These are phyloP conservation scores for Apistogramma diplotaenia DNA, from an alignment of 2,113 vertebrate genomes.

Conservation along the genomic window DNA sequence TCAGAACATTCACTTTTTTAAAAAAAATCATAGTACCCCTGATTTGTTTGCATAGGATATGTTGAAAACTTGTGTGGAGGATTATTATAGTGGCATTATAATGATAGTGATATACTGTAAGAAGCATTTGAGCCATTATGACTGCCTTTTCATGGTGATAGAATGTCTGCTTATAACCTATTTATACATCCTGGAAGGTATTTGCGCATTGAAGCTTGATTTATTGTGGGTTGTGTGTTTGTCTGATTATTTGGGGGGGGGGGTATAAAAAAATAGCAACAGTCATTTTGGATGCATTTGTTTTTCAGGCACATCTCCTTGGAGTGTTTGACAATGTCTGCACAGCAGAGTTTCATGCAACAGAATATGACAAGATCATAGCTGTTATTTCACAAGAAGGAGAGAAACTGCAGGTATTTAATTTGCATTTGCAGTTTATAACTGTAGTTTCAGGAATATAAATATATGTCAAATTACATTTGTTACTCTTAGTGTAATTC, in stretches of 20 bases:
- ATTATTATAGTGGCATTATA: no score
- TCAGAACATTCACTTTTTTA: constrained; percentile 43
- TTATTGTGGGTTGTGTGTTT: not conserved
- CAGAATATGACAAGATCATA: constrained; percentile 84
- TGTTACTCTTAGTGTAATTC: not conserved
- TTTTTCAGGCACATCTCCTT: constrained; percentile 81
- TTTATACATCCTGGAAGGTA: no score
- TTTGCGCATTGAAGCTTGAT: not conserved
- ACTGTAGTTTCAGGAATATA: not conserved
- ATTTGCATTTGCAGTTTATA: not conserved
- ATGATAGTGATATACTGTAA: no score
- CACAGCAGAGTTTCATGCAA: constrained; percentile 81
- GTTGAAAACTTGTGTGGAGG: no score
- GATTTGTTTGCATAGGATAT: no score
- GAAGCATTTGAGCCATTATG: not conserved
- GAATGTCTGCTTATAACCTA: no score
- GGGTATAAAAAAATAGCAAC: not conserved
- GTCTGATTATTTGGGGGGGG: no score
- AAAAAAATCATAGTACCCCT: rapidly evolving
- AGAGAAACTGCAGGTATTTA: constrained; percentile 82
- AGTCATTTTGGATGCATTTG: not conserved
- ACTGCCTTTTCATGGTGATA: not conserved
- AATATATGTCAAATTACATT: not conserved
- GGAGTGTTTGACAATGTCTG: constrained; percentile 88
- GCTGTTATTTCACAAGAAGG: constrained; percentile 86